A percentile compares a stretch with the other conserved stretches of the same genome.
Conservation (phyloP, 2,797 vertebrate species). For the Steatocranus sp. region DNA sequence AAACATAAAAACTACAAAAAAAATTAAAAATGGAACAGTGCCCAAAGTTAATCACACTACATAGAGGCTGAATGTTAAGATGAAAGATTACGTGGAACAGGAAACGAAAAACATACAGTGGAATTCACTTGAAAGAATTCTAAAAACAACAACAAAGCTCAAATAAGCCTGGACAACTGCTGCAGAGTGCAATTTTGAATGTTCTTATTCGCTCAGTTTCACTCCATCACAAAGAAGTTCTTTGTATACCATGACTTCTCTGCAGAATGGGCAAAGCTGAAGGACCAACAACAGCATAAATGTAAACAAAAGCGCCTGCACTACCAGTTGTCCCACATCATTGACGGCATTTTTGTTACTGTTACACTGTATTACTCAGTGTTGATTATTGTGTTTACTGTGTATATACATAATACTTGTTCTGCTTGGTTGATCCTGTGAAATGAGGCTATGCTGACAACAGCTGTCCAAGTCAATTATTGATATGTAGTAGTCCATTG, state of each 20-base stretch:
- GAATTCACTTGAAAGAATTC: background rate
- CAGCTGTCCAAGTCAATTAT: background rate
- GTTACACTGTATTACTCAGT: background rate
- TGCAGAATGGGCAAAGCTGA: background rate
- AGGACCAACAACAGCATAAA: background rate
- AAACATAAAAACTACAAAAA: background rate
- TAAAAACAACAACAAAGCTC: background rate
- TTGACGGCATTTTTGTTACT: background rate
- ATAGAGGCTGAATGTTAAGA: background rate
- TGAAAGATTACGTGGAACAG: background rate
- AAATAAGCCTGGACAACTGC: background rate
- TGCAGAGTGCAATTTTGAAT: background rate
- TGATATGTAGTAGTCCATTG: background rate
- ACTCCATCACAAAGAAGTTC: background rate
- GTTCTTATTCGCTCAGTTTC: background rate
- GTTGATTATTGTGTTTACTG: background rate
- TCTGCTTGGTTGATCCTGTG: background rate
- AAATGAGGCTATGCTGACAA: background rate
- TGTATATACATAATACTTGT: background rate
- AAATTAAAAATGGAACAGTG: background rate
- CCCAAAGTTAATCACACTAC: background rate
- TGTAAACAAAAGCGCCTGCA: background rate
- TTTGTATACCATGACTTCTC: background rate
- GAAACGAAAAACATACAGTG: background rate
- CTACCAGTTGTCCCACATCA: background rate